Conservation (phyloP, 2,113 vertebrate genomes). For the Lampris megalopsis region DNA sequence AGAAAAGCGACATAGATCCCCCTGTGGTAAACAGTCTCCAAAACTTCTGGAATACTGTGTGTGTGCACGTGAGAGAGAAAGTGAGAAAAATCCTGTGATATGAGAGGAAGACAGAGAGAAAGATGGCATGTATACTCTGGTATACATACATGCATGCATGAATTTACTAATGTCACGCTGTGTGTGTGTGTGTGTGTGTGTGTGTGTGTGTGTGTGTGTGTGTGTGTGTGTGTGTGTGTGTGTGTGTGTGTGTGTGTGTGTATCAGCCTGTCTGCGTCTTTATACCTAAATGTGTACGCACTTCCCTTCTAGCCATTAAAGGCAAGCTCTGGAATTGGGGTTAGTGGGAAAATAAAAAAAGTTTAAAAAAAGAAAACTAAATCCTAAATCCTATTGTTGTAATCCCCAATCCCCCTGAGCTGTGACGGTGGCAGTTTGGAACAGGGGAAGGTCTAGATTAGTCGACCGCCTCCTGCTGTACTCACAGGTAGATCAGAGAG, state of each 20-base stretch:
- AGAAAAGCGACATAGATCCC: constrained; percentile 1
- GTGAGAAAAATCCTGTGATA: not conserved
- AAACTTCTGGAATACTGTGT: not conserved
- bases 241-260: not conserved
- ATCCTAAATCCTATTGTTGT: constrained; percentile 74
- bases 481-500: constrained; percentile 62
- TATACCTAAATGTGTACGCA: not conserved
- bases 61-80: not conserved
- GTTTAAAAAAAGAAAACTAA: constrained; percentile 51
- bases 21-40: constrained; percentile 24
- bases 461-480: constrained; percentile 54
- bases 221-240: constrained; percentile 23
- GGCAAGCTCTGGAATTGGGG: not conserved
- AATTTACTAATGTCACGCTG: constrained; percentile 12
- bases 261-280: not conserved
- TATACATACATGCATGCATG: constrained; percentile 40
- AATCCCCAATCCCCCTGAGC: constrained; percentile 66
- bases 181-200: constrained; percentile 24
- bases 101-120: not conserved
- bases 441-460: constrained; percentile 71
- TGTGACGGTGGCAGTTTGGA: constrained; percentile 15
- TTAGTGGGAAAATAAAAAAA: constrained; percentile 8
- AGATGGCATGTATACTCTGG: constrained; percentile 21
- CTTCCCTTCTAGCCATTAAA: constrained; percentile 13
- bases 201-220: not conserved